A percentile compares a stretch with the other conserved stretches of the same genome.
These are phyloP conservation scores for Cochlearius cochlearius DNA, from an alignment of 2,113 vertebrate species.

Conservation along the genomic window DNA sequence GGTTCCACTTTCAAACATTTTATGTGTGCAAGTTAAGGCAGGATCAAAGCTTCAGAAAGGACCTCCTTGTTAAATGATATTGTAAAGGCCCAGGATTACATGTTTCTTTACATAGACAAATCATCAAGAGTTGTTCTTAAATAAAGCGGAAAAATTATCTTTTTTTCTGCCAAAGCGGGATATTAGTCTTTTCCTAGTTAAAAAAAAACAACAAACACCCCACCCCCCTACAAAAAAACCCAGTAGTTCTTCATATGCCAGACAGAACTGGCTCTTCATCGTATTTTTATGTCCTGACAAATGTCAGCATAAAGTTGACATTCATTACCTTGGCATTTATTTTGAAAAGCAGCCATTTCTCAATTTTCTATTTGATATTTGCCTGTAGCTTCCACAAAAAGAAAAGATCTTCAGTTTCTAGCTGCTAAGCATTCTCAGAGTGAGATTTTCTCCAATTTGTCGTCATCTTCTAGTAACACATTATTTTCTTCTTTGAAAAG, in stretches of 20 bases:
- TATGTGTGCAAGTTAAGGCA: background rate
- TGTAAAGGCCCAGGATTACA: background rate
- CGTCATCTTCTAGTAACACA: background rate
- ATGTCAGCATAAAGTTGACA: background rate
- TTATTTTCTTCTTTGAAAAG: background rate
- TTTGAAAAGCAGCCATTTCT: background rate
- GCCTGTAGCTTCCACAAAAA: background rate
- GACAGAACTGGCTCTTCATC: background rate
- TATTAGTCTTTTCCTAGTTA: background rate
- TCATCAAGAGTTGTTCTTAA: background rate
- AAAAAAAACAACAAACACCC: background rate
- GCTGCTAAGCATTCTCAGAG: background rate
- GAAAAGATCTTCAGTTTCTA: background rate
- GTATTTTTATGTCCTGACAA: background rate
- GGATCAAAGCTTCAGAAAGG: background rate
- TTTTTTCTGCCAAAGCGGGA: background rate
- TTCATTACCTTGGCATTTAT: background rate
- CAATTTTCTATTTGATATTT: background rate
- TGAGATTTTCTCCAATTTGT: background rate
- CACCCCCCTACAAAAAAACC: no score
- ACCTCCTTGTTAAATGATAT: background rate
- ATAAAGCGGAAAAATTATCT: background rate
- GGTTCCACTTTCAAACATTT: background rate
- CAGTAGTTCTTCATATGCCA: background rate
- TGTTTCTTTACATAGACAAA: background rate